phyloP scores from a whole-genome alignment of 1,140 invertebrate genomes.

The Drosophila novamexicana region DNA sequence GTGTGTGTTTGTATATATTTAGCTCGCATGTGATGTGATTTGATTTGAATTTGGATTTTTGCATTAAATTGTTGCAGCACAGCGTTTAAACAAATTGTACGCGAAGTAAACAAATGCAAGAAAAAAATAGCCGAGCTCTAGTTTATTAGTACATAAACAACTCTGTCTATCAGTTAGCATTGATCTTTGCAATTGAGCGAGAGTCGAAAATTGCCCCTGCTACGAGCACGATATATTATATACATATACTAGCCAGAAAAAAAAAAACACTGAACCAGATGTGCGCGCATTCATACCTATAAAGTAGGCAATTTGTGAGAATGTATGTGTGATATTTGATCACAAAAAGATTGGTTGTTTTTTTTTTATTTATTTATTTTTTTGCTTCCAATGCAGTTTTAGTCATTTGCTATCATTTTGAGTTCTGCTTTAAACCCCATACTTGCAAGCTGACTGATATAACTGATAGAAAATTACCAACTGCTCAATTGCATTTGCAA shows the following conservation, averaged over 20 bases:
- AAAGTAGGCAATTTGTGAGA: neutral
- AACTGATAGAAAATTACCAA: no score
- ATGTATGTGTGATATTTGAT: slow-evolving; percentile 1
- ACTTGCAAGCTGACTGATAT: no score
- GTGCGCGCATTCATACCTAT: neutral
- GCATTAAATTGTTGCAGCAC: slow-evolving; percentile 40
- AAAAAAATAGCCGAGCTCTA: slow-evolving; percentile 43
- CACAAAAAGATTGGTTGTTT: neutral
- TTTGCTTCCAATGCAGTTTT: neutral
- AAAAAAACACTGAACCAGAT: neutral
- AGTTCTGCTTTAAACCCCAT: no score
- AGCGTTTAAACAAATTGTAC: slow-evolving; percentile 51
- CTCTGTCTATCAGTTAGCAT: slow-evolving; percentile 58
- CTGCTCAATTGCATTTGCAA: slow-evolving; percentile 10
- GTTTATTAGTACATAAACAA: slow-evolving; percentile 49
- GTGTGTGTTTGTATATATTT: slow-evolving; percentile 6
- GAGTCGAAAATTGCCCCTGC: slow-evolving; percentile 2
- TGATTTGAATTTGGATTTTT: slow-evolving; percentile 31
- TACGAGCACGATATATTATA: slow-evolving; percentile 5
- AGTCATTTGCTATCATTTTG: neutral
- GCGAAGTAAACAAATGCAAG: slow-evolving; percentile 61
- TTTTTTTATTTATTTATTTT: neutral
- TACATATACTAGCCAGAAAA: no score
- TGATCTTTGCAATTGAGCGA: slow-evolving; percentile 59
- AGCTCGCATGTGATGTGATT: slow-evolving; percentile 17